These are phyloP conservation scores for Anoura caudifer DNA, from an alignment of 2,113 vertebrate genomes.

Conservation along the genomic window DNA sequence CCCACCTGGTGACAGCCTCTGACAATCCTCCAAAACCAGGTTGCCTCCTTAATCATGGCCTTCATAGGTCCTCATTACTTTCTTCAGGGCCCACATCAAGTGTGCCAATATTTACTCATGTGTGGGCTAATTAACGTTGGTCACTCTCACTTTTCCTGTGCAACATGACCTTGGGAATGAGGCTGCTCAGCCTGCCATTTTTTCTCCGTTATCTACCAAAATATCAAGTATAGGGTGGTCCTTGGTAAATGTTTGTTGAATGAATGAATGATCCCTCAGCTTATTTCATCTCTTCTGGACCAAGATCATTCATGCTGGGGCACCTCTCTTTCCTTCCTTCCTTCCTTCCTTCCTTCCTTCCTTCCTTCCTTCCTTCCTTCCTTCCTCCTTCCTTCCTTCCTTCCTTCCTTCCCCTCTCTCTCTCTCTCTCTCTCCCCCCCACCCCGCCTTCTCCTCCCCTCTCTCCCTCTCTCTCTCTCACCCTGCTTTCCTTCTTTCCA, in stretches of 20 bases:
- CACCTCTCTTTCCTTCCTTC: not conserved
- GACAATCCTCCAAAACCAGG: not conserved
- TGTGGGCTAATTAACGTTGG: too few species aligned
- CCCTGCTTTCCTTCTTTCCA: not conserved
- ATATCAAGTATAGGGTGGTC: not conserved
- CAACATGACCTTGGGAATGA: not conserved
- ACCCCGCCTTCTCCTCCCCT: too few species aligned
- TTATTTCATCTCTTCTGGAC: not conserved
- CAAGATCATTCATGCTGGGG: not conserved
- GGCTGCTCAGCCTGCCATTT: not conserved
- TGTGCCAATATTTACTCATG: accelerated
- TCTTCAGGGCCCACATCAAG: not conserved
- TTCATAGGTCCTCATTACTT: not conserved
- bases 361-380: accelerated
- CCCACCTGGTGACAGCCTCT: not conserved
- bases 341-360: too few species aligned
- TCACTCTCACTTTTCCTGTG: not conserved
- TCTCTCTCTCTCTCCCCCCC: too few species aligned
- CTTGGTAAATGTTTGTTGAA: not conserved
- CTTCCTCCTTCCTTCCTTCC: too few species aligned
- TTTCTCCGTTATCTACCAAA: not conserved
- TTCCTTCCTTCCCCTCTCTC: too few species aligned
- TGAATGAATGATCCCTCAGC: not conserved
- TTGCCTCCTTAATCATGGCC: not conserved
- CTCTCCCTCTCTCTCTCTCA: not conserved